Conservation (phyloP, 2,797 vertebrate genomes). For the Semaprochilodus insignis region DNA sequence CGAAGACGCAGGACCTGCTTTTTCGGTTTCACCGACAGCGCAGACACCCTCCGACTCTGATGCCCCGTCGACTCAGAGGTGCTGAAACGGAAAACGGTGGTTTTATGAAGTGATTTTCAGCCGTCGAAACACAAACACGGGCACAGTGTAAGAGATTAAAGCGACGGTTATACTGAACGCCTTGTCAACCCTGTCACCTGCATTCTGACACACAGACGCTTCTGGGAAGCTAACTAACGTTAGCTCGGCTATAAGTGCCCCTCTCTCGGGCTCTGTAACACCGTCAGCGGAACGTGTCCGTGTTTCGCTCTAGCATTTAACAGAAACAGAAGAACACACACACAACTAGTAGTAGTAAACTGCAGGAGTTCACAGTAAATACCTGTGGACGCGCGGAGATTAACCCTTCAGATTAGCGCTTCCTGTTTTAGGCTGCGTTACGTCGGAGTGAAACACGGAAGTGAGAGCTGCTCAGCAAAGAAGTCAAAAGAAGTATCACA, state of each 20-base stretch:
- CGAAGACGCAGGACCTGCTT: slow-evolving; percentile 1
- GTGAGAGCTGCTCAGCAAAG: slow-evolving; percentile 20
- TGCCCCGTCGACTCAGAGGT: neutral
- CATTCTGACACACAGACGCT: slow-evolving; percentile 34
- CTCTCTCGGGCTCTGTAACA: neutral
- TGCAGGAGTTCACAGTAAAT: slow-evolving; percentile 34
- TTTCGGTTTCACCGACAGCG: neutral
- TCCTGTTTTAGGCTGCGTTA: slow-evolving; percentile 52
- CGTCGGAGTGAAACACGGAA: slow-evolving; percentile 53
- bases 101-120: neutral
- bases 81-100: neutral
- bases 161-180: neutral
- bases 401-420: slow-evolving; percentile 54
- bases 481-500: too few relatives aligned
- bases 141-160: too few relatives aligned
- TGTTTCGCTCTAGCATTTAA: neutral
- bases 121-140: too few relatives aligned
- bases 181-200: slow-evolving; percentile 43
- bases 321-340: neutral
- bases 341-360: neutral
- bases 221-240: slow-evolving; percentile 29
- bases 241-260: neutral
- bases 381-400: slow-evolving; percentile 54
- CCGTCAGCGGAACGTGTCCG: neutral
- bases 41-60: neutral